These are phyloP conservation scores for Ecliptopera silaceata DNA, from an alignment of 2,888 invertebrate species.

Conservation along the genomic window DNA sequence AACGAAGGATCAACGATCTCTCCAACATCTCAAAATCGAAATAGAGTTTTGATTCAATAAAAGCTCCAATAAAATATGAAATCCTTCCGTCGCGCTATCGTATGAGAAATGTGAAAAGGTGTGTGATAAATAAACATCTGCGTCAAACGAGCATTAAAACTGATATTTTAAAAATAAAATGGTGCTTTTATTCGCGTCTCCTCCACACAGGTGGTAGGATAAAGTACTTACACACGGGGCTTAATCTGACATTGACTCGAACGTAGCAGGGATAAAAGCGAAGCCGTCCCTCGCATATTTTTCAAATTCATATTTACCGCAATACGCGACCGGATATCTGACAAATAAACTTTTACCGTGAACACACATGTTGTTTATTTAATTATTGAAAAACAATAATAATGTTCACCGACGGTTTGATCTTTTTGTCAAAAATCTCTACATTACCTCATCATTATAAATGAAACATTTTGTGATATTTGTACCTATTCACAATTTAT, in stretches of 20 bases:
- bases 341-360: constrained; percentile 23
- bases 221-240: constrained; percentile 53
- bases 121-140: constrained; percentile 24
- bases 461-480: constrained; percentile 3
- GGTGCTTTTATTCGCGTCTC: constrained; percentile 38
- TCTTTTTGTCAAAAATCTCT: constrained; percentile 1
- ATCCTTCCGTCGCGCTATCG: constrained; percentile 8
- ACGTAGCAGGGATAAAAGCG: constrained; percentile 45
- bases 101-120: constrained; percentile 19
- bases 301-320: constrained; percentile 33
- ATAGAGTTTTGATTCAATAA: constrained; percentile 20
- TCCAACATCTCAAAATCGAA: neutral
- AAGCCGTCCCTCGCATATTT: constrained; percentile 29
- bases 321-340: constrained; percentile 27
- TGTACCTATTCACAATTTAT: constrained; percentile 6
- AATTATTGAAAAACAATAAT: constrained; percentile 14
- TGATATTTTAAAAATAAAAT: constrained; percentile 42
- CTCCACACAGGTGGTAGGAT: constrained; percentile 56
- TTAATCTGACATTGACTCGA: constrained; percentile 58
- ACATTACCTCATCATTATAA: constrained; percentile 4
- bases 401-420: neutral
- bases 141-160: constrained; percentile 30
- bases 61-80: constrained; percentile 13
- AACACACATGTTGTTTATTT: constrained; percentile 4
- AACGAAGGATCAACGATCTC: neutral